These are phyloP conservation scores for Asarcornis scutulata DNA, from an alignment of 2,113 vertebrate species.

Conservation along the genomic window DNA sequence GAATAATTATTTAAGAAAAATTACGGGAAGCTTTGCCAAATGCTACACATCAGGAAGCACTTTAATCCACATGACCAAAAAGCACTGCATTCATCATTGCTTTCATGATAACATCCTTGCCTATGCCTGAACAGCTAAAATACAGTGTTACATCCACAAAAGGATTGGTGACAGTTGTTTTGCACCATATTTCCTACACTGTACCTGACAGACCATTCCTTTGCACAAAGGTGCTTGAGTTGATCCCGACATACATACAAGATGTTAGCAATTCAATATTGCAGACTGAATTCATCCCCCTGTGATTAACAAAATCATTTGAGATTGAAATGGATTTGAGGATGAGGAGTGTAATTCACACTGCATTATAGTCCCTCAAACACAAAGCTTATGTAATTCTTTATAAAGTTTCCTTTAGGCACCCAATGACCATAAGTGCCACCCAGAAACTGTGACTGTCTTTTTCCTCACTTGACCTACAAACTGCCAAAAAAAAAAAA, in stretches of 20 bases:
- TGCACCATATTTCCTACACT: constrained; percentile 36
- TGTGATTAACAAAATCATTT: constrained; percentile 32
- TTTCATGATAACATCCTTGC: constrained; percentile 49
- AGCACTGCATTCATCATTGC: not conserved
- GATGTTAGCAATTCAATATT: constrained; percentile 47
- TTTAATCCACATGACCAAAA: constrained; percentile 50
- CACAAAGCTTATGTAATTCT: constrained; percentile 18
- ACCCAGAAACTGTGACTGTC: not conserved
- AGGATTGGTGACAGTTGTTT: constrained; percentile 39
- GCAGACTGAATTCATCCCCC: constrained; percentile 23
- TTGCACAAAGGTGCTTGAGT: constrained; percentile 40
- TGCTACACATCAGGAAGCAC: constrained; percentile 21
- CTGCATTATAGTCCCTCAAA: not conserved
- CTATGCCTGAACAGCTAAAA: constrained; percentile 32
- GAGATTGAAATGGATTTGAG: constrained; percentile 45
- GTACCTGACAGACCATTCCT: constrained; percentile 49
- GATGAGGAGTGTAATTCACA: constrained; percentile 5
- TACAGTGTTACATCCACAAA: constrained; percentile 22
- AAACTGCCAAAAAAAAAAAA: not conserved
- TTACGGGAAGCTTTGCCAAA: constrained; percentile 35
- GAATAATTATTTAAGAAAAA: constrained; percentile 50
- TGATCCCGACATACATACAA: constrained; percentile 1
- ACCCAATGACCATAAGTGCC: not conserved
- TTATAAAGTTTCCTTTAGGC: not conserved
- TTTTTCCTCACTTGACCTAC: not conserved